phyloP scores from a whole-genome alignment of 2,113 vertebrate species.

The Upupa epops region DNA sequence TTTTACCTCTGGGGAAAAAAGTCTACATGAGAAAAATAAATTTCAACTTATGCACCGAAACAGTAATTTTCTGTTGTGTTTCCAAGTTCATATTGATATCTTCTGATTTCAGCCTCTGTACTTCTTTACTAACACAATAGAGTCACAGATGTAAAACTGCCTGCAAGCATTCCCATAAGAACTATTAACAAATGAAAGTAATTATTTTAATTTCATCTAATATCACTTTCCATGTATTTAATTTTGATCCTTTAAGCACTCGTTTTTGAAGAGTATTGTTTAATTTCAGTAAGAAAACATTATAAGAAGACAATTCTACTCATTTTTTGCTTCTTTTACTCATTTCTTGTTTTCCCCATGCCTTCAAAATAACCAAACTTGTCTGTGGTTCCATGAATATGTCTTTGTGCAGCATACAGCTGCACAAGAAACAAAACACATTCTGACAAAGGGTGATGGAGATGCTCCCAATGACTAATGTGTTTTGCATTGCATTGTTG shows the following conservation, averaged over 20 bases:
- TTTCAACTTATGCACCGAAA: neutral
- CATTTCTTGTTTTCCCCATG: neutral
- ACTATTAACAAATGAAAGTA: neutral
- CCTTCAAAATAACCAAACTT: neutral
- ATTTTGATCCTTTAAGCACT: neutral
- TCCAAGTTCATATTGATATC: neutral
- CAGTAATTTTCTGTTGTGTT: neutral
- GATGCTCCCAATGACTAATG: neutral
- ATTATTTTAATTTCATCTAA: neutral
- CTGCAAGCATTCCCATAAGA: neutral
- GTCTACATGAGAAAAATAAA: neutral
- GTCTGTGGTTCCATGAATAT: neutral
- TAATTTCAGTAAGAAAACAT: neutral
- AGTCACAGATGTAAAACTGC: neutral
- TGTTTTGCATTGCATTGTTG: neutral
- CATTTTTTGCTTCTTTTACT: neutral
- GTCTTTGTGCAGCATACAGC: slow-evolving; percentile 33
- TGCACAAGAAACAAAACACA: slow-evolving; percentile 40
- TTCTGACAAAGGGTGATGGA: neutral
- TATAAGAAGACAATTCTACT: neutral
- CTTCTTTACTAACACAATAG: neutral
- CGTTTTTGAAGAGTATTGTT: neutral
- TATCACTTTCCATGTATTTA: neutral
- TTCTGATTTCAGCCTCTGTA: neutral
- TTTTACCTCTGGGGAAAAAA: neutral